Evolutionary conservation across 2,888 invertebrate species (phyloP).

Genomic region (Tachina fera): DNA sequence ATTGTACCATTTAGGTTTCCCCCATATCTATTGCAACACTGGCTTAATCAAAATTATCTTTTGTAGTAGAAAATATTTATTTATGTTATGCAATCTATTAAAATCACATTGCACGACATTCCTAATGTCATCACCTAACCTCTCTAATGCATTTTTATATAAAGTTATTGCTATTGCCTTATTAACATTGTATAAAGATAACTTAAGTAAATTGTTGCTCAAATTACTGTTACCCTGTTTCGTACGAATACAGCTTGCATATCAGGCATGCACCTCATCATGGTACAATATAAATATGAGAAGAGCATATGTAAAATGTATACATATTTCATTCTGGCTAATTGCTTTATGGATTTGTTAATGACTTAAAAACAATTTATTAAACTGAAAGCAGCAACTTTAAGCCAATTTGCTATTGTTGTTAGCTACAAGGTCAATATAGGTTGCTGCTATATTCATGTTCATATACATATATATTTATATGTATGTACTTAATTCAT

Average conservation of each 20-base stretch:
- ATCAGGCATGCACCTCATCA: background rate
- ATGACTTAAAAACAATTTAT: background rate
- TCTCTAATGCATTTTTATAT: background rate
- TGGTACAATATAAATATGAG: background rate
- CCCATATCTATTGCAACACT: too few relatives aligned
- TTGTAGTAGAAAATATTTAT: background rate
- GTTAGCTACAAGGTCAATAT: background rate
- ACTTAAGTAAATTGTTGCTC: conserved; percentile 20
- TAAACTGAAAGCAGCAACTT: background rate
- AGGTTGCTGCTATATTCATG: background rate
- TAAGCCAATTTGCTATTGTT: background rate
- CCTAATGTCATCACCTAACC: conserved; percentile 27
- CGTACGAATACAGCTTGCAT: background rate
- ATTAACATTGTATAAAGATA: conserved; percentile 1
- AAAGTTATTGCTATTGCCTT: background rate
- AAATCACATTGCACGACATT: background rate
- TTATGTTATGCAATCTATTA: background rate
- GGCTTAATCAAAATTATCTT: too few relatives aligned
- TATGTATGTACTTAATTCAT: background rate
- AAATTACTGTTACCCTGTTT: background rate
- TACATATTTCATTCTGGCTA: conserved; percentile 7
- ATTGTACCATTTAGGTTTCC: too few relatives aligned
- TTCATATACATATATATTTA: too few relatives aligned
- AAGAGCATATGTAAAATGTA: background rate
- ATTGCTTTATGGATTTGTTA: conserved; percentile 13